Conservation (phyloP, 2,888 invertebrate genomes). For the Coleophora flavipennella region DNA sequence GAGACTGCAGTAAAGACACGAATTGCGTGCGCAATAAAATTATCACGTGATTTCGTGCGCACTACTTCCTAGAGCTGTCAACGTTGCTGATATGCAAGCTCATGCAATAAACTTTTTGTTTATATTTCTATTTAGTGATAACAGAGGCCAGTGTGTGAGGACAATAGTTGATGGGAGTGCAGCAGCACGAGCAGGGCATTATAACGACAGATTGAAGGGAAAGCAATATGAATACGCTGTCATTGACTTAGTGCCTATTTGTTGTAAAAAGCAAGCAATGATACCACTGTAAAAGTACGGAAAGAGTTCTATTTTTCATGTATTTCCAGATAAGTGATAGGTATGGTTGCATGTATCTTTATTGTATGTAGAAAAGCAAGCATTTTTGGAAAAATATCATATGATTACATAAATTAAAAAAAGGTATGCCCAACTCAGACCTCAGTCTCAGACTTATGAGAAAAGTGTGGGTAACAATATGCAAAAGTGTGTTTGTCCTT, state of each 20-base stretch:
- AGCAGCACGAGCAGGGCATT: slow-evolving; percentile 28
- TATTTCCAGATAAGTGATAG: slow-evolving; percentile 35
- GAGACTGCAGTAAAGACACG: slow-evolving; percentile 7
- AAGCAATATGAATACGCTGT: slow-evolving; percentile 2
- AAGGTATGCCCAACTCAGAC: too few relatives aligned
- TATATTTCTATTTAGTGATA: slow-evolving; percentile 24
- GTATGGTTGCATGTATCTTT: slow-evolving; percentile 22
- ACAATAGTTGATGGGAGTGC: slow-evolving; percentile 28
- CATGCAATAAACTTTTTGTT: too few relatives aligned
- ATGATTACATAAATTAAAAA: neutral
- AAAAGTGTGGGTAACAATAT: too few relatives aligned
- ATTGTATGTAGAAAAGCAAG: too few relatives aligned
- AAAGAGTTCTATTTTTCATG: slow-evolving; percentile 17
- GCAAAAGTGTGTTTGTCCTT: too few relatives aligned
- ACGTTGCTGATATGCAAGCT: too few relatives aligned
- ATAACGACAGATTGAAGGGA: slow-evolving; percentile 6
- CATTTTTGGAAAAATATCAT: slow-evolving; percentile 1
- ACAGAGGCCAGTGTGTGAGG: slow-evolving; percentile 56
- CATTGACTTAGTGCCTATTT: slow-evolving; percentile 39
- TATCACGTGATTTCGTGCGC: neutral
- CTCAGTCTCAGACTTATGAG: too few relatives aligned
- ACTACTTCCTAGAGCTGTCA: neutral
- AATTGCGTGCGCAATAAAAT: slow-evolving; percentile 5
- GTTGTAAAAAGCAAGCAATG: slow-evolving; percentile 23
- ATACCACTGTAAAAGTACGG: slow-evolving; percentile 20